Conservation (phyloP, 2,888 invertebrate species). For the Calameuta idolon region DNA sequence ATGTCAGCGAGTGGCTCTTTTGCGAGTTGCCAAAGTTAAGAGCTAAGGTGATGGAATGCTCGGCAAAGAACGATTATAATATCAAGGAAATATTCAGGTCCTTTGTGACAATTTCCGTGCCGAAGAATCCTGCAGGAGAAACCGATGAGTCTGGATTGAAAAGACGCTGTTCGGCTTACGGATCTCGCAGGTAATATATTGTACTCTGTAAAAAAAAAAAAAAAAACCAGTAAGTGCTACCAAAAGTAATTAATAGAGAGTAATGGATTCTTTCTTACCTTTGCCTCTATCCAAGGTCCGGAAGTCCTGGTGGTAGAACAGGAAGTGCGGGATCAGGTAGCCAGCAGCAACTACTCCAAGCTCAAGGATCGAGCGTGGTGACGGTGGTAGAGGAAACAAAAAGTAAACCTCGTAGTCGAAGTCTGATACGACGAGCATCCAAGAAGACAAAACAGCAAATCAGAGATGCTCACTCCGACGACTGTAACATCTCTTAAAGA, state of each 20-base stretch:
- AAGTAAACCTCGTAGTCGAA: conserved; percentile 77
- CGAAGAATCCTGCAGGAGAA: conserved; percentile 68
- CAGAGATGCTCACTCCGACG: conserved; percentile 77
- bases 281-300: conserved; percentile 44
- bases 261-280: neutral
- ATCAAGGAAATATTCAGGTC: conserved; percentile 85
- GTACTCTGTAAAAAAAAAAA: neutral
- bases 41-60: conserved; percentile 82
- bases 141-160: conserved; percentile 74
- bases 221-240: neutral
- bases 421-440: conserved; percentile 83
- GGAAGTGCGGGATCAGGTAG: conserved; percentile 56
- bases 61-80: conserved; percentile 83
- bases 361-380: conserved; percentile 60
- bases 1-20: conserved; percentile 85
- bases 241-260: neutral
- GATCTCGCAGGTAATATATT: conserved; percentile 58
- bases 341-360: conserved; percentile 53
- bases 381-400: conserved; percentile 67
- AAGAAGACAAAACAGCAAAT: conserved; percentile 84
- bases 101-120: conserved; percentile 80
- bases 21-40: conserved; percentile 81
- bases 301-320: conserved; percentile 57
- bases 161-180: conserved; percentile 82
- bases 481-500: conserved; percentile 78